phyloP scores from a whole-genome alignment of 2,797 vertebrate genomes.

The Choloepus didactylus region DNA sequence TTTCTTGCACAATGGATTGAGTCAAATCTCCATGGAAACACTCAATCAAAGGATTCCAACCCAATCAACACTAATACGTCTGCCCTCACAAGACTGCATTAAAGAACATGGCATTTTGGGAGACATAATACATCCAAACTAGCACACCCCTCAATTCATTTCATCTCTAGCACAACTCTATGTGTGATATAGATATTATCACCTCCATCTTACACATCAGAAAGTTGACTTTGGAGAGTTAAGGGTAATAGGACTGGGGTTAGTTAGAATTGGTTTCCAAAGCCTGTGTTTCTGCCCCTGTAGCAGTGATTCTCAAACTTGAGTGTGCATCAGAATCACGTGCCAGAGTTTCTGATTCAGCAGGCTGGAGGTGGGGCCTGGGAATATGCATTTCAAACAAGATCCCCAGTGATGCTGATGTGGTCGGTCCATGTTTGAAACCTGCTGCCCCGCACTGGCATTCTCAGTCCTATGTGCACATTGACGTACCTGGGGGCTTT shows the following conservation, averaged over 20 bases:
- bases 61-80: too few species aligned
- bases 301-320: neutral
- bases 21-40: too few species aligned
- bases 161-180: rapidly evolving
- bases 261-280: neutral
- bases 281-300: neutral
- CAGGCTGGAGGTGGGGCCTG: neutral
- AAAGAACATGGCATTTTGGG: too few species aligned
- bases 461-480: neutral
- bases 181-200: neutral
- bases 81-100: too few species aligned
- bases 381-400: neutral
- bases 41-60: too few species aligned
- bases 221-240: neutral
- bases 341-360: neutral
- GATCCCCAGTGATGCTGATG: neutral
- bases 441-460: neutral
- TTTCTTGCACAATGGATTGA: too few species aligned
- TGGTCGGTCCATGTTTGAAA: neutral
- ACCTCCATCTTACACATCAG: neutral
- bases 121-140: too few species aligned
- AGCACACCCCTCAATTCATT: neutral
- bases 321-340: neutral
- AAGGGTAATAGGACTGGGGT: neutral
- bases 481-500: too few species aligned